These are phyloP conservation scores for Hypothenemus hampei DNA, from an alignment of 1,140 invertebrate genomes.

Conservation along the genomic window DNA sequence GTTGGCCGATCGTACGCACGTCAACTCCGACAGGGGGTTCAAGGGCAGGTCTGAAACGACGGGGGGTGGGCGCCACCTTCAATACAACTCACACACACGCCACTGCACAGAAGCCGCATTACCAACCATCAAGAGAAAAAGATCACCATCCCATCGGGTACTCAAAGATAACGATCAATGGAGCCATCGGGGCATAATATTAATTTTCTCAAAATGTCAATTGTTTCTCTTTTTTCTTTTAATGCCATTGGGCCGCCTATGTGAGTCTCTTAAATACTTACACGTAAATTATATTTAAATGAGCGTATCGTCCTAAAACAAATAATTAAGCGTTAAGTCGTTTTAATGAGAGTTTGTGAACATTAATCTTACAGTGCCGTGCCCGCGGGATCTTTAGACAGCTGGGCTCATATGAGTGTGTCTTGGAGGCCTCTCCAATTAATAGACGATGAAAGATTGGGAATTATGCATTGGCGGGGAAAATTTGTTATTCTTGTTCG, in stretches of 20 bases:
- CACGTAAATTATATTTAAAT: constrained; percentile 24
- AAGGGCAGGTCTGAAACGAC: constrained; percentile 31
- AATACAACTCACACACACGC: constrained; percentile 33
- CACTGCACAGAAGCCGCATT: constrained; percentile 38
- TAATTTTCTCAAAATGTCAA: no score
- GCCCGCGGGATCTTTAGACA: constrained; percentile 22
- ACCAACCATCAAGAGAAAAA: no score
- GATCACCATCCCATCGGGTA: no score
- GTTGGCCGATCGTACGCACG: constrained; percentile 21
- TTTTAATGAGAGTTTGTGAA: constrained; percentile 22
- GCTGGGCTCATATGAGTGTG: no score
- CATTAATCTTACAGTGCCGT: constrained; percentile 21
- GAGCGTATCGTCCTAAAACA: constrained; percentile 22
- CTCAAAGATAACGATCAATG: no score
- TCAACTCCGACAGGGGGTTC: constrained; percentile 30
- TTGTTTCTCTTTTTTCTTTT: background rate
- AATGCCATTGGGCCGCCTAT: background rate
- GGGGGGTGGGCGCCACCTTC: constrained; percentile 37
- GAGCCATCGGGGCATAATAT: no score
- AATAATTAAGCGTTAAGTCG: constrained; percentile 28
- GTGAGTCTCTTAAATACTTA: background rate
- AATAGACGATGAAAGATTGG: no score
- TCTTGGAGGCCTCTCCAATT: constrained; percentile 18
- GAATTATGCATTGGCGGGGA: no score
- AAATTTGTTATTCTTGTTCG: no score